Base-by-base conservation (phyloP, 2,113 vertebrate species). In the Phylloscopus trochiloides region DNA sequence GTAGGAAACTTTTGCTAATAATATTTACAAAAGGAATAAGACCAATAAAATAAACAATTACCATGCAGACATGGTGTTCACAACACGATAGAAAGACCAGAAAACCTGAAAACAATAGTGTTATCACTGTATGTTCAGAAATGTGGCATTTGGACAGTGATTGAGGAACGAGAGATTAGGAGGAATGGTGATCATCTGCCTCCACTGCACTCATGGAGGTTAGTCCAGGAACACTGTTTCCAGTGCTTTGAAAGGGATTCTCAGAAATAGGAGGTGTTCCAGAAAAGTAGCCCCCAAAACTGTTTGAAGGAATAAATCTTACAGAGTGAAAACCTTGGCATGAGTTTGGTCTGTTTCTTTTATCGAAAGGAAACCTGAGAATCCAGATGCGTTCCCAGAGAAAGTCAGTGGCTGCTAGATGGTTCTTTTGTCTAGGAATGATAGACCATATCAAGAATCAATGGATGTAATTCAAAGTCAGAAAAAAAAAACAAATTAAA, bases 251-350 rank as follows among this genome's bases (percentile, higher is more conserved):
- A 54, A 83, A 68, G 8, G 20, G 9, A 54, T 54, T 48, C 9
- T 54, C 16, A 54, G 34, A 54, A 61, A 7, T 0, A 34, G 10
- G 16, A 73, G 11, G 10, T 5, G 0, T 18, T 43, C 8, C 40
- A 73, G 21, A 58, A 74, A 67, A 78, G 11, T 11, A 63, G 20
- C 17, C 21, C 7, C 7, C 6, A 62, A 28, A 74, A 74, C 32
- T 40, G 54, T 74, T 61, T 73, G 14, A 58, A 70, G 15, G 12
- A 88, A 86, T 75, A 94, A 58, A 59, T 52, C 9, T 40, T 19
- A 22, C 3, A 31, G 40, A 34, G 3, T 19, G 58, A 78, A 90
- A 77, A 10, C 8, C 14, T 92, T 6, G 7, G 7, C 20, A 13
- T 47, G 54, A 76, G 10, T 13, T 86, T 34, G 4, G 7, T 65